phyloP scores from a whole-genome alignment of 2,113 vertebrate genomes.

The Leptobrachium ailaonicum region DNA sequence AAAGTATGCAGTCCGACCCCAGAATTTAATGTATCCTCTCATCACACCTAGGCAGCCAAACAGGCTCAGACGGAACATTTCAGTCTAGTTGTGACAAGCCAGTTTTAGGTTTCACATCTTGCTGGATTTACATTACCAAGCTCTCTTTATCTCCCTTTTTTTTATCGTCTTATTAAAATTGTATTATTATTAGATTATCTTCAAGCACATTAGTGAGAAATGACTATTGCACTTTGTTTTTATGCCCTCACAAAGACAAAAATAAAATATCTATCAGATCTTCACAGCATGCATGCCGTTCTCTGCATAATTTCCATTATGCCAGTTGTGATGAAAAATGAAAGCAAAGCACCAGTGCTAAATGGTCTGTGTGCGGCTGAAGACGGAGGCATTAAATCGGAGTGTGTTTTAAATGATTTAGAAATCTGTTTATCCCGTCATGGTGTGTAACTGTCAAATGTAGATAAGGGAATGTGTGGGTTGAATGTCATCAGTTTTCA shows the following conservation, averaged over 20 bases:
- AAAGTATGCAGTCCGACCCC: no score
- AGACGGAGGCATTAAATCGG: constrained; percentile 29
- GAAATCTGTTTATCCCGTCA: constrained; percentile 41
- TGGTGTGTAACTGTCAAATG: constrained; percentile 26
- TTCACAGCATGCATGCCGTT: not conserved
- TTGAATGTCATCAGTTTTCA: not conserved
- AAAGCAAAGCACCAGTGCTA: not conserved
- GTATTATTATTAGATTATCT: not conserved
- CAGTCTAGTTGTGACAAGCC: no score
- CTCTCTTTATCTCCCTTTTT: not conserved
- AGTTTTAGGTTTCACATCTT: no score
- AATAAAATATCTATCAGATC: not conserved
- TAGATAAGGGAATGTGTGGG: constrained; percentile 8
- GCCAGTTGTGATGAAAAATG: constrained; percentile 27
- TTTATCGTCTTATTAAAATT: not conserved
- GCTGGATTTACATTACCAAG: no score
- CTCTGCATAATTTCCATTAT: constrained; percentile 18
- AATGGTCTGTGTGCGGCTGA: constrained; percentile 16
- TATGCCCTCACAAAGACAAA: constrained; percentile 17
- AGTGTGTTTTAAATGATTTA: constrained; percentile 37
- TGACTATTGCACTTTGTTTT: constrained; percentile 10
- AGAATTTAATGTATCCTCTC: no score
- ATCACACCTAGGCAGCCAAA: no score
- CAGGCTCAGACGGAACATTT: no score
- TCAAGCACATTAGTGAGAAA: not conserved